A percentile compares a stretch with the other conserved stretches of the same genome.
These are phyloP conservation scores for Punctoribates punctum DNA, from an alignment of 2,888 invertebrate genomes.

Conservation along the genomic window DNA sequence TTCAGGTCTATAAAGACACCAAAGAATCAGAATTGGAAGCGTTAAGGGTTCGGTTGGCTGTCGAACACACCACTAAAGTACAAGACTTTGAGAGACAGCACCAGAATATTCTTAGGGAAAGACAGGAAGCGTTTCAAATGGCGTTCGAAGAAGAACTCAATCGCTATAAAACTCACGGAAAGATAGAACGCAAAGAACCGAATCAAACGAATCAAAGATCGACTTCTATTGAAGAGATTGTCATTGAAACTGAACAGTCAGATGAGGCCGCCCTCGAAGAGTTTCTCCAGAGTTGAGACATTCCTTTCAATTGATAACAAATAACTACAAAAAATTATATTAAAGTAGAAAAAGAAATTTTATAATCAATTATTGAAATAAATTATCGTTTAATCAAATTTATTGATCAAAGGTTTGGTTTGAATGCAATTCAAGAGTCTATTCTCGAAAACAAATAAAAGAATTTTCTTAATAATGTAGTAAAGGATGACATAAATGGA, in stretches of 20 bases:
- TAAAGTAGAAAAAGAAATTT: background rate
- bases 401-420: background rate
- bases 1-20: constrained; percentile 67
- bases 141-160: constrained; percentile 65
- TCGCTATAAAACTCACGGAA: constrained; percentile 48
- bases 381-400: background rate
- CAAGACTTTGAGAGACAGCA: constrained; percentile 60
- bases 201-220: background rate
- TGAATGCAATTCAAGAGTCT: constrained; percentile 25
- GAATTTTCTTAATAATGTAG: constrained; percentile 21
- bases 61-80: constrained; percentile 61
- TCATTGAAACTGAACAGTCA: constrained; percentile 33
- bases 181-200: constrained; percentile 42
- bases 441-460: constrained; percentile 22
- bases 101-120: constrained; percentile 61
- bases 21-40: constrained; percentile 61
- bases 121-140: constrained; percentile 66
- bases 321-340: background rate
- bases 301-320: background rate
- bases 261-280: constrained; percentile 29
- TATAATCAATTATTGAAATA: background rate
- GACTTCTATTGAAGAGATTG: constrained; percentile 35
- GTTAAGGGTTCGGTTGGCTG: constrained; percentile 59
- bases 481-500: constrained; percentile 36
- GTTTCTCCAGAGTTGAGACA: background rate